Evolutionary conservation across 2,888 invertebrate species (phyloP), one percentile per base, ranked within the genome.

Genomic region (Gari tellinella): DNA sequence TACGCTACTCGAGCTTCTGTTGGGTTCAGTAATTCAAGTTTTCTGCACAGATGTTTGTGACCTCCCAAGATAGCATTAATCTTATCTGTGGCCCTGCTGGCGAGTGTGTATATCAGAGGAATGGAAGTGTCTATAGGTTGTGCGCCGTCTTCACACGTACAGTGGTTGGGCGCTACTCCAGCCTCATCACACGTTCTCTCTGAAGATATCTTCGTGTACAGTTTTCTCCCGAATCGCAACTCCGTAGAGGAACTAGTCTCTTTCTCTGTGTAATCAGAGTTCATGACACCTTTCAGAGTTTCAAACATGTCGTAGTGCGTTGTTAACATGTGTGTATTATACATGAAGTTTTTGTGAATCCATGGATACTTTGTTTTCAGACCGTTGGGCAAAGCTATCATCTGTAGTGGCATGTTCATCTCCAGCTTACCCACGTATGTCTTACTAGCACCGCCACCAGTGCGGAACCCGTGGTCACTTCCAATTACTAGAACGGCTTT

Each of bases 301-400:
- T 95, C 95, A 90, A 97, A 95, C 8, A 97, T 92, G 91, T 97
- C 97, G 89, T 94, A 97, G 0, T 96, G 96, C 0, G 96, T 96
- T 0, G 96, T 95, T 21, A 97, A 93, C 58, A 95, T 82, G n/a
- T 86, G 72, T 0, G 94, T 92, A 90, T 97, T 97, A 43, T 88
- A 89, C 72, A 92, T 92, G 41, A 97, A 91, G 91, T 95, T 96
- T 0, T 92, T 88, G 78, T 94, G 93, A 0, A 95, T 95, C 14
- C 92, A 80, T 0, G 94, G 93, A 90, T 95, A 95, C 60, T 93
- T 93, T 12, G 93, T 88, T 75, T 92, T 93, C 92, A 97, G 96
- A 93, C 95, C 95, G 14, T 93, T 90, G 0, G 98, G 98, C 68
- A 97, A 90, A 7, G 94, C 90, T 0, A 96, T 91, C 83, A 95